Conservation (phyloP, 2,888 invertebrate species). For the Hydrotaea diabolus region DNA sequence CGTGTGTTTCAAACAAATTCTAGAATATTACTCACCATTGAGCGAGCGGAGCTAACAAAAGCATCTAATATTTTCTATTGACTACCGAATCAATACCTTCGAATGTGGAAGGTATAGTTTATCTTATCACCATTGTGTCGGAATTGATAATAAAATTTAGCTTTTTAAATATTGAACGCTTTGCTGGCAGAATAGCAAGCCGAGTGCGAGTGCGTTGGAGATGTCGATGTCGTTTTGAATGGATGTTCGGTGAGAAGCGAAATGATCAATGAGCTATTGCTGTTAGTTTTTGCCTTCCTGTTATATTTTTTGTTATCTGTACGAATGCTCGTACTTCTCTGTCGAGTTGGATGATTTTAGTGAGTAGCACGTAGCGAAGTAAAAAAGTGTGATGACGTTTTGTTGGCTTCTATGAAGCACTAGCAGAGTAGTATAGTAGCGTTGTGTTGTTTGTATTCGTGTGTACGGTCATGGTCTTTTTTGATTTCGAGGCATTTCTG, state of each 20-base stretch:
- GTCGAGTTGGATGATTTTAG: background rate
- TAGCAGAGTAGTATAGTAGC: background rate
- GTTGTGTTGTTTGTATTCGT: background rate
- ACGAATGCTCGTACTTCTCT: constrained; percentile 7
- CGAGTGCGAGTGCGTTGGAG: background rate
- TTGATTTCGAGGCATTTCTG: background rate
- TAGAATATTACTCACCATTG: constrained; percentile 5
- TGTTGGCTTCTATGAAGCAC: constrained; percentile 58
- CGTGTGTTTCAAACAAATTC: background rate
- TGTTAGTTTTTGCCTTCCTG: constrained; percentile 2
- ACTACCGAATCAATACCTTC: constrained; percentile 11
- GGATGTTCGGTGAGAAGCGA: background rate
- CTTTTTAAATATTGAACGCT: background rate
- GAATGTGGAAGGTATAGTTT: constrained; percentile 11
- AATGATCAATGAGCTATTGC: constrained; percentile 29
- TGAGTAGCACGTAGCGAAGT: background rate
- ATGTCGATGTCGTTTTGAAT: background rate
- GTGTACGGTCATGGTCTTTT: background rate
- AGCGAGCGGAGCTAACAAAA: background rate
- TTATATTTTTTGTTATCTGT: constrained; percentile 18
- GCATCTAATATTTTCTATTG: background rate
- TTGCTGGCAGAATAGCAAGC: background rate
- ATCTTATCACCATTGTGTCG: constrained; percentile 39
- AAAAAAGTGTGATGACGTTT: constrained; percentile 42
- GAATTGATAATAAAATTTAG: constrained; percentile 20